phyloP scores from a whole-genome alignment of 1,140 invertebrate species.

The Ericerus pela region DNA sequence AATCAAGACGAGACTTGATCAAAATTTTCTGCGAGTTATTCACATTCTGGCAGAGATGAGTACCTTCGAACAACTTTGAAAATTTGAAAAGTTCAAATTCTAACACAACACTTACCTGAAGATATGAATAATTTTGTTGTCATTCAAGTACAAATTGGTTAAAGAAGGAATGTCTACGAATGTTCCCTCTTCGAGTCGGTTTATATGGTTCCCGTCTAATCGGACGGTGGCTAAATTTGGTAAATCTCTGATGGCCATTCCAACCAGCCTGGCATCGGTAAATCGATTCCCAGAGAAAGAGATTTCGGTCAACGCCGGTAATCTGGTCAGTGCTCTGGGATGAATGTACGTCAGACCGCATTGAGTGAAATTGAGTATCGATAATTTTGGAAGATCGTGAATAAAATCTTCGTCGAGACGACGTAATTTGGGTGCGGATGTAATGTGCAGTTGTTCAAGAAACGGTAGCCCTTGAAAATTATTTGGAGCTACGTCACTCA shows the following conservation, averaged over 20 bases:
- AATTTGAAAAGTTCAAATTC: too few species aligned
- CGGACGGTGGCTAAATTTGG: constrained; percentile 49
- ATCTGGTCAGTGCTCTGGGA: constrained; percentile 49
- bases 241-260: constrained; percentile 55
- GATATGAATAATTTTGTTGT: constrained; percentile 44
- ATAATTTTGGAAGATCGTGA: constrained; percentile 52
- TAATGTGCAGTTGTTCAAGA: constrained; percentile 58
- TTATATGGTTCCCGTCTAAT: constrained; percentile 53
- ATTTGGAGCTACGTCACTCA: constrained; percentile 7
- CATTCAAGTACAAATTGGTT: constrained; percentile 48
- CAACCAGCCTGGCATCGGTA: constrained; percentile 57
- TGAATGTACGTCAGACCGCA: constrained; percentile 67
- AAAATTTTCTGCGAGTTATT: too few species aligned
- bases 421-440: constrained; percentile 45
- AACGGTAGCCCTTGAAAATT: constrained; percentile 43
- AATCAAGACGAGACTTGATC: too few species aligned
- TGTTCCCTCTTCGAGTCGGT: constrained; percentile 51
- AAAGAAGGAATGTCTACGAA: constrained; percentile 64
- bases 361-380: constrained; percentile 55
- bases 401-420: constrained; percentile 55
- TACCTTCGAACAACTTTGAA: too few species aligned
- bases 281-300: constrained; percentile 54
- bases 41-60: too few species aligned
- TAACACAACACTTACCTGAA: too few species aligned
- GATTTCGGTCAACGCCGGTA: constrained; percentile 55